A percentile compares a stretch with the other conserved stretches of the same genome.
Conservation (phyloP, 2,797 vertebrate genomes). For the Halcyon chelicuti region DNA sequence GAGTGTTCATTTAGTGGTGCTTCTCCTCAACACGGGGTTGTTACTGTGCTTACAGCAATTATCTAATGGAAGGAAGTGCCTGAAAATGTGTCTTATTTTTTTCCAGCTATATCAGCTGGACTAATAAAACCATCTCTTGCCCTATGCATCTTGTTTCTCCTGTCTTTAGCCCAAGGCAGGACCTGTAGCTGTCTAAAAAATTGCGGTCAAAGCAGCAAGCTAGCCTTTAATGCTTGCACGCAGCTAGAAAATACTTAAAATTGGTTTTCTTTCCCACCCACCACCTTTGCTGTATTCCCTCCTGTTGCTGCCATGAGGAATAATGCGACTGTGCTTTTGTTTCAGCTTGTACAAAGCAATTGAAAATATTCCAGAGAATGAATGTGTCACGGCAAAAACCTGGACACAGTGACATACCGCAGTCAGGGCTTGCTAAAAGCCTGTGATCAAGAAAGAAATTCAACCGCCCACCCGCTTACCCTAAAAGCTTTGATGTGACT, state of each 20-base stretch:
- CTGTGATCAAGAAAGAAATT: not conserved
- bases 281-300: not conserved
- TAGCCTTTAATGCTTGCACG: not conserved
- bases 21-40: not conserved
- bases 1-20: constrained; percentile 29
- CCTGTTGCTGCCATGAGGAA: not conserved
- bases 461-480: not conserved
- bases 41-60: not conserved
- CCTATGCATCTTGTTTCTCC: constrained; percentile 3
- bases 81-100: constrained; percentile 26
- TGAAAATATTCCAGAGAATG: not conserved
- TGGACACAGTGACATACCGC: not conserved
- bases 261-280: not conserved
- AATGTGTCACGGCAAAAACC: not conserved
- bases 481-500: not conserved
- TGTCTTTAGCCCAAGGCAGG: not conserved
- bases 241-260: not conserved
- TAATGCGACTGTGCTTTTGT: not conserved
- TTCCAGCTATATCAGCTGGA: constrained; percentile 12
- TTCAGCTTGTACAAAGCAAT: not conserved
- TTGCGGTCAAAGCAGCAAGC: not conserved
- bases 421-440: not conserved
- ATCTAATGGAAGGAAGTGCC: constrained; percentile 18
- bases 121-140: constrained; percentile 7
- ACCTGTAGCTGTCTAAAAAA: not conserved